phyloP scores from a whole-genome alignment of 2,113 vertebrate genomes.

The Pomatorhinus ruficollis region DNA sequence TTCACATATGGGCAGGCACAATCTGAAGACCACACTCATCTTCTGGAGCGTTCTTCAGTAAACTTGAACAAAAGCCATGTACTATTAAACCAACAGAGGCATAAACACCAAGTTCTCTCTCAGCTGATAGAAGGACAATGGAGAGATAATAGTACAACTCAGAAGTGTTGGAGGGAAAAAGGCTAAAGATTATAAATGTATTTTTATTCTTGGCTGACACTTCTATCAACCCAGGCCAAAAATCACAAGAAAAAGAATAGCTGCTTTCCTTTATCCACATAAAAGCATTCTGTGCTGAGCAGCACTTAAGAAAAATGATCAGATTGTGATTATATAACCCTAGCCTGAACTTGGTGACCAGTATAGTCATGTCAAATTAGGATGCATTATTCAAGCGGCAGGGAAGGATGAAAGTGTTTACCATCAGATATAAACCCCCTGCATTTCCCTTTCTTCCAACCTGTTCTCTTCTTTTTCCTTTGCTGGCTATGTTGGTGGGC shows the following conservation, averaged over 20 bases:
- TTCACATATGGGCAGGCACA: neutral
- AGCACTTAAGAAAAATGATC: conserved; percentile 57
- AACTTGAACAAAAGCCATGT: conserved; percentile 25
- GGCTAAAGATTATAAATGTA: conserved; percentile 52
- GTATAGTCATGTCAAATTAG: conserved; percentile 57
- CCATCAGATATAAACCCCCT: conserved; percentile 20
- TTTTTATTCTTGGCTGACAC: conserved; percentile 63
- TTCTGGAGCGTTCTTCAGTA: conserved; percentile 2
- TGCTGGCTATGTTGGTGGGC: conserved; percentile 50
- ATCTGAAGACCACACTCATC: neutral
- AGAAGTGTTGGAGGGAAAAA: conserved; percentile 19
- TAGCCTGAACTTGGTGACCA: conserved; percentile 59
- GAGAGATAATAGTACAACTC: conserved; percentile 44
- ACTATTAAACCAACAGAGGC: conserved; percentile 22
- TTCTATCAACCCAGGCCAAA: conserved; percentile 40
- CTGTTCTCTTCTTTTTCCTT: conserved; percentile 24
- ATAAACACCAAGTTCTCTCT: conserved; percentile 17
- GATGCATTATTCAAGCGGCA: conserved; percentile 60
- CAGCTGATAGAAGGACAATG: conserved; percentile 40
- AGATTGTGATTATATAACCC: conserved; percentile 63
- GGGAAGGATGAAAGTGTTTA: conserved; percentile 59
- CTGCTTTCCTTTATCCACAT: conserved; percentile 58
- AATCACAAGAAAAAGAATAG: conserved; percentile 61
- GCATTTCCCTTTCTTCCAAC: conserved; percentile 46
- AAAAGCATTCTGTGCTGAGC: conserved; percentile 48